A percentile compares a stretch with the other conserved stretches of the same genome.
Evolutionary conservation across 2,888 invertebrate genomes (phyloP).

Genomic region (Pristionchus maxplancki): DNA sequence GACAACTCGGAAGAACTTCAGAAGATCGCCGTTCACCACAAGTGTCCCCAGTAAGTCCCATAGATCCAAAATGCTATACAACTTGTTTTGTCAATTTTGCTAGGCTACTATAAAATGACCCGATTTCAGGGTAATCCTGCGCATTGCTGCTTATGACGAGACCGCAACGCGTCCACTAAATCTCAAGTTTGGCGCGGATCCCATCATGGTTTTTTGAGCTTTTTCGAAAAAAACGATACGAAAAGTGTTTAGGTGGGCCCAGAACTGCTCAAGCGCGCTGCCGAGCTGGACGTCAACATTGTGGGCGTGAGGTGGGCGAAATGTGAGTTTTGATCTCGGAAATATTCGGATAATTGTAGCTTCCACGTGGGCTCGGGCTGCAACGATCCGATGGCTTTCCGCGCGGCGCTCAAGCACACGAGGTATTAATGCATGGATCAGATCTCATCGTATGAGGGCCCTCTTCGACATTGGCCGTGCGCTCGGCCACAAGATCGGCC

Average conservation of each 20-base stretch:
- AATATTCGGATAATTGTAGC: no score
- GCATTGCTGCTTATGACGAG: conserved; percentile 86
- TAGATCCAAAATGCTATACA: no score
- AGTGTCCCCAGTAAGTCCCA: conserved; percentile 65
- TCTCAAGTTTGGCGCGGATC: conserved; percentile 77
- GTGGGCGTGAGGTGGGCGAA: conserved; percentile 78
- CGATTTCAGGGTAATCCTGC: conserved; percentile 86
- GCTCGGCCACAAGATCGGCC: no score
- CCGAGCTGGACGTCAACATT: conserved; percentile 69
- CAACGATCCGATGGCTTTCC: conserved; percentile 84
- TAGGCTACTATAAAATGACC: no score
- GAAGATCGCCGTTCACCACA: conserved; percentile 69
- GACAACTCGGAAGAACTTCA: conserved; percentile 73
- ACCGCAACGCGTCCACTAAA: conserved; percentile 87
- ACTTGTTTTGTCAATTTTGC: no score
- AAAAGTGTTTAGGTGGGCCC: conserved; percentile 57
- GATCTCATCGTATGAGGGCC: no score
- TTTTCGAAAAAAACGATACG: no score
- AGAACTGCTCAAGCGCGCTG: conserved; percentile 68
- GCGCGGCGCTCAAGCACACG: conserved; percentile 86
- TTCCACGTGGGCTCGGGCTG: conserved; percentile 79
- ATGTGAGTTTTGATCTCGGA: no score
- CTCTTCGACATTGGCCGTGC: no score
- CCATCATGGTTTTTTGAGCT: conserved; percentile 58
- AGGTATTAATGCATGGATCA: no score